Conservation (phyloP, 2,888 invertebrate genomes). For the Philereme transversata region DNA sequence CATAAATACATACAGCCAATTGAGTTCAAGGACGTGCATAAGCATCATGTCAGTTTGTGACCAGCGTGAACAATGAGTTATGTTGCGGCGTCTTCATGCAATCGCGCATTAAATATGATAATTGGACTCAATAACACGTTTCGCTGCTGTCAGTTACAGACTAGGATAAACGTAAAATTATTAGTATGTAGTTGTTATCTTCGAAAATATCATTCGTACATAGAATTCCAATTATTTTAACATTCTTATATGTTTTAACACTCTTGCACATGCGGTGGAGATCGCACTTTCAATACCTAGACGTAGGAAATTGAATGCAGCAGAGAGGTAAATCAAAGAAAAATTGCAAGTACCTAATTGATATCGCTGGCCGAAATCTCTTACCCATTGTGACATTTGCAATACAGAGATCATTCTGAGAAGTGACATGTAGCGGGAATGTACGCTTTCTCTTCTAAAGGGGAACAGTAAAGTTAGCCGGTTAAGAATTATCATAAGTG, state of each 20-base stretch:
- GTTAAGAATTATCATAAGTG: conserved; percentile 77
- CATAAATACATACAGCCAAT: conserved; percentile 77
- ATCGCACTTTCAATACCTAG: conserved; percentile 13
- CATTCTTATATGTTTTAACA: neutral
- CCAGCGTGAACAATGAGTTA: conserved; percentile 81
- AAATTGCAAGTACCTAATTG: conserved; percentile 64
- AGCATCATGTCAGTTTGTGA: conserved; percentile 75
- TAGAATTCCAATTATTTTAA: neutral
- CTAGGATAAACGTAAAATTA: conserved; percentile 31
- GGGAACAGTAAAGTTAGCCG: conserved; percentile 70
- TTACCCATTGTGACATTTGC: conserved; percentile 78
- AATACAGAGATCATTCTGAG: conserved; percentile 74
- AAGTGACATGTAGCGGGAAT: conserved; percentile 64
- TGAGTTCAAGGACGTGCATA: conserved; percentile 81
- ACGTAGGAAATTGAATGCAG: neutral
- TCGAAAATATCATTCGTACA: neutral
- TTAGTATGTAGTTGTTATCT: conserved; percentile 21
- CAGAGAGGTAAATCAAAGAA: conserved; percentile 39
- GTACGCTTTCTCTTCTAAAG: conserved; percentile 75
- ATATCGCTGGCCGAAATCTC: conserved; percentile 61
- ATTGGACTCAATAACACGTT: conserved; percentile 70
- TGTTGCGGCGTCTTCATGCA: conserved; percentile 75
- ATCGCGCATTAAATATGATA: conserved; percentile 79
- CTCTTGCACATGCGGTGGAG: neutral
- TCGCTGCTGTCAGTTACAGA: conserved; percentile 46